Percentiles rank a stretch among this genome's conserved stretches.
phyloP scores from a whole-genome alignment of 2,888 invertebrate genomes.

The Drosophila affinis region DNA sequence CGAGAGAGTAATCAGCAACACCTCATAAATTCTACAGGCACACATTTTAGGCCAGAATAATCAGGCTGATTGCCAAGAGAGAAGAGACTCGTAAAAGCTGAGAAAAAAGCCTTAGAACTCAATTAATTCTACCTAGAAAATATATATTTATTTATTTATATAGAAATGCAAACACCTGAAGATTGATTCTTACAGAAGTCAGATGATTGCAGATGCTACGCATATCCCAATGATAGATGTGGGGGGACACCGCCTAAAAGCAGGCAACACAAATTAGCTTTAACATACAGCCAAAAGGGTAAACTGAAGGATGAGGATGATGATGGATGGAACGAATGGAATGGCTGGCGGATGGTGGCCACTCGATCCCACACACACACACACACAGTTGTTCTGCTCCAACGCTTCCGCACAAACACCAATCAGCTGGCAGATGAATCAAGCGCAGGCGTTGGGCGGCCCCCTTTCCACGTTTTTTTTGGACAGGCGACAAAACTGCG shows the following conservation, averaged over 20 bases:
- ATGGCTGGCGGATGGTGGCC: slow-evolving; percentile 29
- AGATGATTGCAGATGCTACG: neutral
- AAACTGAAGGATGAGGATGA: slow-evolving; percentile 2
- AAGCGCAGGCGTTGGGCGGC: slow-evolving; percentile 53
- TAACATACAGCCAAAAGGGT: slow-evolving; percentile 23
- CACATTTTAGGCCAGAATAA: slow-evolving; percentile 12
- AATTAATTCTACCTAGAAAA: neutral
- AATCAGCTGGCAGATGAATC: slow-evolving; percentile 62
- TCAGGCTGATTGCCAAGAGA: slow-evolving; percentile 42
- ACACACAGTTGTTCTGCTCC: slow-evolving; percentile 67
- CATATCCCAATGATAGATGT: neutral
- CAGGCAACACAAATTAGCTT: slow-evolving; percentile 32
- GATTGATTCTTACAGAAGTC: too few species aligned
- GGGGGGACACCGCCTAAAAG: slow-evolving; percentile 7
- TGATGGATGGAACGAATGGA: slow-evolving; percentile 2
- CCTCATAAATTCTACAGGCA: slow-evolving; percentile 66
- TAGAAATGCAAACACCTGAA: too few species aligned
- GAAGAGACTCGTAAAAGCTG: neutral
- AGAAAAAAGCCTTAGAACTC: neutral
- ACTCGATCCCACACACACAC: slow-evolving; percentile 41
- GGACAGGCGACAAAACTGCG: slow-evolving; percentile 51
- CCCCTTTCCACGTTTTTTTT: slow-evolving; percentile 27
- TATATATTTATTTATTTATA: neutral
- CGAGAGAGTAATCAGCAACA: slow-evolving; percentile 71
- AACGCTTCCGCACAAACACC: slow-evolving; percentile 65